phyloP scores from a whole-genome alignment of 2,113 vertebrate species.

The Emberiza fucata region DNA sequence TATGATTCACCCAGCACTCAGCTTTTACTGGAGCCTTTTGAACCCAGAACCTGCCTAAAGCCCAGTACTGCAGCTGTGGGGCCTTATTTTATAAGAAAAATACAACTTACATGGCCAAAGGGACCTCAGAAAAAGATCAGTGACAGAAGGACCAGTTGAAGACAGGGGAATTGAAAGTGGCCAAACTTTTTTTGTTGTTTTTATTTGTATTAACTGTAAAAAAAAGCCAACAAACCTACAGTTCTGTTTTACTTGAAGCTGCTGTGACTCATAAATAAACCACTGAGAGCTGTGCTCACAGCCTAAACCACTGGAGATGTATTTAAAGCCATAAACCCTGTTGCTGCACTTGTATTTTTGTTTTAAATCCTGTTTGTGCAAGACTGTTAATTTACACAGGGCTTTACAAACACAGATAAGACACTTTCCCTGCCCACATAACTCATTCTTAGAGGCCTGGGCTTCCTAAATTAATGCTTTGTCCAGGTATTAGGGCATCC shows the following conservation, averaged over 20 bases:
- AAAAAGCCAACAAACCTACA: neutral
- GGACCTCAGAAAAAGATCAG: neutral
- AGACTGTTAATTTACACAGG: neutral
- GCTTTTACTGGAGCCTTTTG: neutral
- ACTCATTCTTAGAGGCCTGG: neutral
- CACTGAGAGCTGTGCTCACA: neutral
- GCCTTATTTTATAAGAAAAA: neutral
- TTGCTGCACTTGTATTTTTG: neutral
- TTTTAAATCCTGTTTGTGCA: slow-evolving; percentile 10
- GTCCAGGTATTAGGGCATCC: neutral
- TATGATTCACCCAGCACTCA: neutral
- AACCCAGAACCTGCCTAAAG: neutral
- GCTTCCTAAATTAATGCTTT: neutral
- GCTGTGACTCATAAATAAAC: neutral
- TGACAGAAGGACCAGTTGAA: neutral
- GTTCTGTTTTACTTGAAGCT: neutral
- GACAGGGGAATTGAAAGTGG: neutral
- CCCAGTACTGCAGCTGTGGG: neutral
- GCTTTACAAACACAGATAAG: neutral
- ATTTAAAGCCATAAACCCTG: neutral
- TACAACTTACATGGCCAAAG: neutral
- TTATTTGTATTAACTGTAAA: neutral
- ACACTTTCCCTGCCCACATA: neutral
- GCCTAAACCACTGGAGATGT: neutral
- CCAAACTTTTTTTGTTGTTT: neutral